Base-by-base conservation (phyloP, 2,113 vertebrate genomes). In the Xenopus laevis region DNA sequence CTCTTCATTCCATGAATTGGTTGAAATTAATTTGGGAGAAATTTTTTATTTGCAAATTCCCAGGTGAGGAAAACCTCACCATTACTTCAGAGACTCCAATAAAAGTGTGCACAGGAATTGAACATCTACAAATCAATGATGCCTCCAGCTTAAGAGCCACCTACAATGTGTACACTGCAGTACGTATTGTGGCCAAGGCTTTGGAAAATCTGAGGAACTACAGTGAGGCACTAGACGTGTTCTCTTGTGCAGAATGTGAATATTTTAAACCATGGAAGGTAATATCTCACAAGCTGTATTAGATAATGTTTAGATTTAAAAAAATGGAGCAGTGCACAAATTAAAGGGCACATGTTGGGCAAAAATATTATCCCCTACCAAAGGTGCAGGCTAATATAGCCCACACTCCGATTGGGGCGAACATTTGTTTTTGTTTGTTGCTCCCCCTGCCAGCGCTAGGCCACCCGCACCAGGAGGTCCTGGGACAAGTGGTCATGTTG, bases 151-250 rank as follows among this genome's bases (percentile, higher is more conserved):
- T 78, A 18, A 40, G 80, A 4, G 72, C 71, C n/a, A 77, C 70
- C 10, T 81, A 78, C 47, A 69, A 62, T 62, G 78, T 84, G 23
- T 84, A 83, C 58, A 76, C 66, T 16, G 72, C 78, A 16, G 68
- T 84, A 1, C 73, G 79, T 63, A 75, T 73, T 18, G 60, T 81
- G 47, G 80, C 81, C 12, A 65, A 80, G 57, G 79, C 83, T 12
- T 79, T 84, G 20, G 74, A 80, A 46, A 9, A 46, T n/a, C n/a
- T 75, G 6, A 55, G 17, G 15, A 53, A n/a, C 20, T 79, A 61
- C 33, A 52, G 53, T 5, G 46, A 60, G 7, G 65, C 20, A 40
- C 30, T 57, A 64, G 68, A 63, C 27, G 55, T 63, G 7, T 76
- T 63, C 23, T 7, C 15, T 13, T 13, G 21, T n/a, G 46, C 47